Evolutionary conservation across 2,113 vertebrate species (phyloP).

Genomic region (Anoplopoma fimbria): DNA sequence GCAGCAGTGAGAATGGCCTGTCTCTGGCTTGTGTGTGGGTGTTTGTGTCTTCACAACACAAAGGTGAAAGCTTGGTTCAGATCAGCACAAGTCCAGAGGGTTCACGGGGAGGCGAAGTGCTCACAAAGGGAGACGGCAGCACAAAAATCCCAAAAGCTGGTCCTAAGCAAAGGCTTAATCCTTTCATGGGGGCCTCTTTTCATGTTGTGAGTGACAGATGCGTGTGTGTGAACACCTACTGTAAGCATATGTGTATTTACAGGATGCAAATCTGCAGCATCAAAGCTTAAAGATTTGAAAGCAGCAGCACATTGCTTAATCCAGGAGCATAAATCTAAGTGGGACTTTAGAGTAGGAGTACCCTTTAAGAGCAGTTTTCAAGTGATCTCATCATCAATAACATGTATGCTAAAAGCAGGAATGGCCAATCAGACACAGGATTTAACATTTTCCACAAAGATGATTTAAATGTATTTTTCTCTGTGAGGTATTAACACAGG

Average conservation of each 20-base stretch:
- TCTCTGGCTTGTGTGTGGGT: slow-evolving; percentile 8
- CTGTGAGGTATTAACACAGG: neutral
- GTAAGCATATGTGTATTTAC: slow-evolving; percentile 55
- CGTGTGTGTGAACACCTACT: slow-evolving; percentile 44
- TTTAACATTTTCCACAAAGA: neutral
- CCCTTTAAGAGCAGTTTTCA: slow-evolving; percentile 14
- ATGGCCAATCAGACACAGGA: neutral
- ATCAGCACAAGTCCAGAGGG: slow-evolving; percentile 38
- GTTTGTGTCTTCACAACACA: slow-evolving; percentile 26
- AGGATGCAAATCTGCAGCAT: slow-evolving; percentile 46
- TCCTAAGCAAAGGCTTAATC: slow-evolving; percentile 41
- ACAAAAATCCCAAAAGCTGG: slow-evolving; percentile 35
- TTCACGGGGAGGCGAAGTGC: slow-evolving; percentile 38
- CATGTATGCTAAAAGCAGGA: neutral
- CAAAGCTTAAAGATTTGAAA: slow-evolving; percentile 38
- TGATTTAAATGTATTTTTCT: neutral
- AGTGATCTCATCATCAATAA: slow-evolving; percentile 4
- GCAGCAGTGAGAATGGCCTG: slow-evolving; percentile 43
- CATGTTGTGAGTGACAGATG: slow-evolving; percentile 47
- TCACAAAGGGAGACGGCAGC: slow-evolving; percentile 13
- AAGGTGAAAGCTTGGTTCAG: slow-evolving; percentile 33
- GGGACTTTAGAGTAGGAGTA: neutral
- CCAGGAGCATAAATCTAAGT: slow-evolving; percentile 37
- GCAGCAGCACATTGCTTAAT: slow-evolving; percentile 9
- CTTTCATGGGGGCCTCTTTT: slow-evolving; percentile 61